Conservation (phyloP, 2,888 invertebrate genomes). For the Gari tellinella region DNA sequence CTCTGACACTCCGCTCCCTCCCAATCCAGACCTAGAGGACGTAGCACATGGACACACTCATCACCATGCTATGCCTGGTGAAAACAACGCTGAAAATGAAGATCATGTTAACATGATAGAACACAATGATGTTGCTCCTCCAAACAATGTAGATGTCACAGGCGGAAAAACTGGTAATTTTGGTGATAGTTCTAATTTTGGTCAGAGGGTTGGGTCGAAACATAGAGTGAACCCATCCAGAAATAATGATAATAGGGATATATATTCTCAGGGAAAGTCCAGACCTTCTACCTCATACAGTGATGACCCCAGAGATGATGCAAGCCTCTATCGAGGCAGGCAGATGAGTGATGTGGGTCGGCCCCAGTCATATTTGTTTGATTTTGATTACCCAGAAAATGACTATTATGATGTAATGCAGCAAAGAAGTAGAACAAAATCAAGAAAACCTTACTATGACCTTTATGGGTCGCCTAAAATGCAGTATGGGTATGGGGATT, state of each 20-base stretch:
- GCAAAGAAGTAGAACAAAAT: constrained; percentile 48
- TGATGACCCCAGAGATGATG: constrained; percentile 1
- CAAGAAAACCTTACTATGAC: constrained; percentile 49
- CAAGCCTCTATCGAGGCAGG: too few relatives aligned
- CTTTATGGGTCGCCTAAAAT: constrained; percentile 31
- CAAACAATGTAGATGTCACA: too few relatives aligned
- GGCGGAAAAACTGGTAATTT: constrained; percentile 16
- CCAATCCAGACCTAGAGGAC: constrained; percentile 84
- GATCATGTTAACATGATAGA: too few relatives aligned
- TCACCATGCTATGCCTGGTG: constrained; percentile 46
- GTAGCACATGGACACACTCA: constrained; percentile 73
- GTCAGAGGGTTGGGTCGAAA: too few relatives aligned
- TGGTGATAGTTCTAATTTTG: too few relatives aligned
- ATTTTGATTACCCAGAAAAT: constrained; percentile 46
- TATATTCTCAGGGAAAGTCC: constrained; percentile 18
- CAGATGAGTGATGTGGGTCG: too few relatives aligned
- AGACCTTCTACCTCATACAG: constrained; percentile 28
- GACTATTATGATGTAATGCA: constrained; percentile 57
- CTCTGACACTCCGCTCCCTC: constrained; percentile 85
- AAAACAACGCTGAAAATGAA: too few relatives aligned
- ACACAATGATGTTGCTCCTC: too few relatives aligned
- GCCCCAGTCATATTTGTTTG: constrained; percentile 28
- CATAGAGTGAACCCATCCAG: too few relatives aligned
- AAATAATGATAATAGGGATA: neutral
- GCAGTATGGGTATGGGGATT: constrained; percentile 19